phyloP scores from a whole-genome alignment of 1,140 invertebrate species.

The Mamestra configurata region DNA sequence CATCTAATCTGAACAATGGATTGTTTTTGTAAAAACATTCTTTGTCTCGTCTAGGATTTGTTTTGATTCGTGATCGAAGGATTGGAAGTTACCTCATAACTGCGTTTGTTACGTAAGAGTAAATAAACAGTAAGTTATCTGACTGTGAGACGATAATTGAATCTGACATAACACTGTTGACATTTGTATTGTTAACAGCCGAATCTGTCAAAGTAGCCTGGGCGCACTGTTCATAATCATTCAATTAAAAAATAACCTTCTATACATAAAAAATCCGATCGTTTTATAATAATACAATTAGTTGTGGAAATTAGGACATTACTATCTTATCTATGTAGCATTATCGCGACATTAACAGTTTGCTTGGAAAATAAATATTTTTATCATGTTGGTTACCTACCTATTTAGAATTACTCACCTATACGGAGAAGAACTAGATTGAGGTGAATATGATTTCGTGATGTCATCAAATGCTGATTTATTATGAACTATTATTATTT shows the following conservation, averaged over 20 bases:
- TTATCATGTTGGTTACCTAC: slow-evolving; percentile 31
- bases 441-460: too few species aligned
- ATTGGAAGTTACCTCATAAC: background rate
- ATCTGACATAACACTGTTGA: too few species aligned
- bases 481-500: too few species aligned
- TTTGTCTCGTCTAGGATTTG: slow-evolving; percentile 28
- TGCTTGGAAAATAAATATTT: slow-evolving; percentile 60
- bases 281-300: slow-evolving; percentile 41
- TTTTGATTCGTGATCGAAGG: slow-evolving; percentile 4
- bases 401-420: background rate
- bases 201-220: too few species aligned
- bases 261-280: background rate
- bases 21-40: slow-evolving; percentile 27
- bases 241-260: too few species aligned
- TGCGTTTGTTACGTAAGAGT: background rate
- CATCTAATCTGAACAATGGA: slow-evolving; percentile 30
- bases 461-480: too few species aligned
- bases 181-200: too few species aligned
- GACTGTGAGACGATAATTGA: too few species aligned
- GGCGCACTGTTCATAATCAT: too few species aligned
- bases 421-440: background rate
- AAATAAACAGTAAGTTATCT: too few species aligned
- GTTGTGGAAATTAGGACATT: slow-evolving; percentile 59
- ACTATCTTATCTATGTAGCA: slow-evolving; percentile 66
- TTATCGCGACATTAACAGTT: slow-evolving; percentile 49